Percentiles rank a stretch among this genome's conserved stretches.
Conservation (phyloP, 2,113 vertebrate species). For the Emydocephalus ijimae region DNA sequence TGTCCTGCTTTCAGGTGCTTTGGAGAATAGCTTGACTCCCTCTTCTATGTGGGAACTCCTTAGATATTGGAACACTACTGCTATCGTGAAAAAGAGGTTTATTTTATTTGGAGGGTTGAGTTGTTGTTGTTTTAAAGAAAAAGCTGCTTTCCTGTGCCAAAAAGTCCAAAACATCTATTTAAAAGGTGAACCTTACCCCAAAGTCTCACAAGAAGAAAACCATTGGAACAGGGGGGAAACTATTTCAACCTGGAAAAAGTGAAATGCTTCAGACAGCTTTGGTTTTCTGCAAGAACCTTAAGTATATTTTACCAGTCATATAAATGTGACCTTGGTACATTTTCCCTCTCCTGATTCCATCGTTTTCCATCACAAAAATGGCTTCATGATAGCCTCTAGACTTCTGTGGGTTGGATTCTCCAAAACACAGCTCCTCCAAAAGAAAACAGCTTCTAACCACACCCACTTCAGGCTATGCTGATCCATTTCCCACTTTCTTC, state of each 20-base stretch:
- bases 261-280: slow-evolving; percentile 44
- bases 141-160: neutral
- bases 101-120: neutral
- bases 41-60: too few species aligned
- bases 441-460: slow-evolving; percentile 50
- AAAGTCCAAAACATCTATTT: neutral
- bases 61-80: too few species aligned
- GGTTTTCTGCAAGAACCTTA: slow-evolving; percentile 42
- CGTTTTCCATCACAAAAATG: slow-evolving; percentile 29
- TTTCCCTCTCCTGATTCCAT: slow-evolving; percentile 58
- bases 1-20: too few species aligned
- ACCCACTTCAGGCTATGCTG: slow-evolving; percentile 40
- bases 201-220: neutral
- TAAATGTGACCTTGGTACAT: slow-evolving; percentile 52
- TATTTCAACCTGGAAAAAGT: slow-evolving; percentile 50
- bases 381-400: slow-evolving; percentile 50
- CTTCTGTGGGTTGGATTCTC: slow-evolving; percentile 47
- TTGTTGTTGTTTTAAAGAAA: neutral
- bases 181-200: neutral
- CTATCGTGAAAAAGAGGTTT: neutral
- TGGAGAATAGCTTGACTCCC: too few species aligned
- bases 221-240: neutral
- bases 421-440: slow-evolving; percentile 48
- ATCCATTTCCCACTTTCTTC: slow-evolving; percentile 57
- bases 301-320: slow-evolving; percentile 48